Evolutionary conservation across 2,888 invertebrate species (phyloP).

Genomic region (Dolichomitus sp.): DNA sequence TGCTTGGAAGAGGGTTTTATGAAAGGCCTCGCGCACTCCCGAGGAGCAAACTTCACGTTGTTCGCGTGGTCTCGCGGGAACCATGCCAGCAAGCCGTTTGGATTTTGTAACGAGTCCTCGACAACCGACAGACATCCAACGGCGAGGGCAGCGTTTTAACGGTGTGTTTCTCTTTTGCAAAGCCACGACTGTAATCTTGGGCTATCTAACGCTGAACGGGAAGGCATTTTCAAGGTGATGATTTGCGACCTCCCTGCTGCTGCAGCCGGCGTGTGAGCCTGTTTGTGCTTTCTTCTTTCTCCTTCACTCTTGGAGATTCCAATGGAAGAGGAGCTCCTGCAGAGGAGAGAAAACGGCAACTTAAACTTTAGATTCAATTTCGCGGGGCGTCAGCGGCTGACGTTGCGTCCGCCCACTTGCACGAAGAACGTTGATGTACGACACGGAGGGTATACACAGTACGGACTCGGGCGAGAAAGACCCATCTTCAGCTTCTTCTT

Average conservation of each 20-base stretch:
- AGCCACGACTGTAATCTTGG: constrained; percentile 82
- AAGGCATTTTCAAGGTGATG: constrained; percentile 81
- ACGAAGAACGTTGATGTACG: constrained; percentile 79
- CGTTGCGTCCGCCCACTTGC: constrained; percentile 85
- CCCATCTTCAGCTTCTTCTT: constrained; percentile 54
- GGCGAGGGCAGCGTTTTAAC: constrained; percentile 17
- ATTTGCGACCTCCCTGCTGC: constrained; percentile 84
- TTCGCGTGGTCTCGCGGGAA: constrained; percentile 32
- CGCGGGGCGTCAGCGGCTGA: constrained; percentile 84
- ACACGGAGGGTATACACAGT: constrained; percentile 66
- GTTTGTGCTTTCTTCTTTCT: constrained; percentile 31
- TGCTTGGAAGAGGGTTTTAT: constrained; percentile 58
- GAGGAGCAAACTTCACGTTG: constrained; percentile 40
- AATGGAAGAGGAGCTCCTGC: constrained; percentile 44
- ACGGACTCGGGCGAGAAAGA: constrained; percentile 53
- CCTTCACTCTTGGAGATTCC: constrained; percentile 28
- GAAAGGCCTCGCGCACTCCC: constrained; percentile 36
- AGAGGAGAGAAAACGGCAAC: constrained; percentile 73
- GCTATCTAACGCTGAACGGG: constrained; percentile 81
- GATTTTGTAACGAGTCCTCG: constrained; percentile 5
- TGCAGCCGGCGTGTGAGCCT: constrained; percentile 56
- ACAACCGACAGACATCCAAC: constrained; percentile 1
- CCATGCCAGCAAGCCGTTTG: constrained; percentile 19
- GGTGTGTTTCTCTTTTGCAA: constrained; percentile 46
- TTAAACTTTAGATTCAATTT: constrained; percentile 85